These are phyloP conservation scores for Busseola fusca DNA, from an alignment of 2,888 invertebrate species.

Conservation along the genomic window DNA sequence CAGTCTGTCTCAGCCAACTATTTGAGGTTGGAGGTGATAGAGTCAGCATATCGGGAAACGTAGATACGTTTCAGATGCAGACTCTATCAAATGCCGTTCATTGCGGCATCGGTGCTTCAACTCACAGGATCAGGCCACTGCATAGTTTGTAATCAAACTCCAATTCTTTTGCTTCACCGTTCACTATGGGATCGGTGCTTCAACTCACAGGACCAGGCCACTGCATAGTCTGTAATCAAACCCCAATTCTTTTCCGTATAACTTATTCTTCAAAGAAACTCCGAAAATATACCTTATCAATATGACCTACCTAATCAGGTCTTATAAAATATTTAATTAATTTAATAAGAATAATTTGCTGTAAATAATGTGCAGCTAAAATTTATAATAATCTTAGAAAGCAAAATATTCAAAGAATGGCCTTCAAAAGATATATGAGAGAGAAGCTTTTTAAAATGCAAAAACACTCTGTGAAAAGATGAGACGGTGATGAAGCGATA, in stretches of 20 bases:
- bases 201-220: neutral
- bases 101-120: neutral
- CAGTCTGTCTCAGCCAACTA: no score
- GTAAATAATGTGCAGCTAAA: neutral
- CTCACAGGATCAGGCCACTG: neutral
- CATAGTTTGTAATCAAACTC: no score
- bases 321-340: neutral
- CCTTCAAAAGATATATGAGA: slow-evolving; percentile 67
- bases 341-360: neutral
- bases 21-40: neutral
- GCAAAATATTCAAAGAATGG: slow-evolving; percentile 60
- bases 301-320: neutral
- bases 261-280: neutral
- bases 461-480: slow-evolving; percentile 74
- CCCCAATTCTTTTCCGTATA: neutral
- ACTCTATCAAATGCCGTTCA: no score
- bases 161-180: no score
- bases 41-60: no score
- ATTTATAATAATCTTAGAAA: slow-evolving; percentile 13
- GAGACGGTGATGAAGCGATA: slow-evolving; percentile 77
- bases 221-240: neutral
- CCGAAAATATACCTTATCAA: neutral
- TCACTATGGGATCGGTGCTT: neutral
- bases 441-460: slow-evolving; percentile 77
- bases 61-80: neutral